Percentiles rank a stretch among this genome's conserved stretches.
Conservation (phyloP, 1,140 invertebrate genomes). For the Psilanteris sp. region DNA sequence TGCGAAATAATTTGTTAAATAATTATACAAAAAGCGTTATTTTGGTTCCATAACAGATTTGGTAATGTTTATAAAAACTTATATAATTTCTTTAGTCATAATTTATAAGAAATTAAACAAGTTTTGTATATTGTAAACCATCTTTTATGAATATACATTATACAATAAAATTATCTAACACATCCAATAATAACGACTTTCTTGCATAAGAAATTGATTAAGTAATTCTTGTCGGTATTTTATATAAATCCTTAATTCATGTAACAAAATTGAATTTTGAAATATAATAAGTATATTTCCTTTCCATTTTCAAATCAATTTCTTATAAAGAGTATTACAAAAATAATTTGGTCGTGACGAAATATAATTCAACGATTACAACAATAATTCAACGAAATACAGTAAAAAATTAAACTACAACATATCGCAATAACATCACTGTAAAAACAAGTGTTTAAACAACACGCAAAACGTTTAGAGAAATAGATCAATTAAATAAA, state of each 20-base stretch:
- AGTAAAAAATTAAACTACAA: conserved; percentile 8
- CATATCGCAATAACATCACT: conserved; percentile 23
- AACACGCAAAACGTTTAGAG: neutral
- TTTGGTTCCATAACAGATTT: too few species aligned
- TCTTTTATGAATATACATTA: too few species aligned
- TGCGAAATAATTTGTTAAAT: too few species aligned
- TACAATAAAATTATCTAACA: too few species aligned
- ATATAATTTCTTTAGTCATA: conserved; percentile 10
- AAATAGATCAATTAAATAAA: neutral
- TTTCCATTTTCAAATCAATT: conserved; percentile 1
- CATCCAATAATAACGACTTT: too few species aligned
- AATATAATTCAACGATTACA: conserved; percentile 8
- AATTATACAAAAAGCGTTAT: too few species aligned
- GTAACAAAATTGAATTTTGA: too few species aligned
- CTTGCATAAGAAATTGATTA: conserved; percentile 2
- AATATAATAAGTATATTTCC: too few species aligned
- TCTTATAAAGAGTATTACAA: conserved; percentile 9
- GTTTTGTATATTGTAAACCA: too few species aligned
- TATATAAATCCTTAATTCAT: too few species aligned
- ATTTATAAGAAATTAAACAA: conserved; percentile 15
- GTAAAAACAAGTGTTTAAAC: conserved; percentile 30
- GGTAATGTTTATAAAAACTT: conserved; percentile 2
- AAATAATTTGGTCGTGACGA: conserved; percentile 7
- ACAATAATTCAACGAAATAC: conserved; percentile 11
- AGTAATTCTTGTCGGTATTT: too few species aligned